Conservation (phyloP, 2,797 vertebrate species). For the Periophthalmus magnuspinnatus region DNA sequence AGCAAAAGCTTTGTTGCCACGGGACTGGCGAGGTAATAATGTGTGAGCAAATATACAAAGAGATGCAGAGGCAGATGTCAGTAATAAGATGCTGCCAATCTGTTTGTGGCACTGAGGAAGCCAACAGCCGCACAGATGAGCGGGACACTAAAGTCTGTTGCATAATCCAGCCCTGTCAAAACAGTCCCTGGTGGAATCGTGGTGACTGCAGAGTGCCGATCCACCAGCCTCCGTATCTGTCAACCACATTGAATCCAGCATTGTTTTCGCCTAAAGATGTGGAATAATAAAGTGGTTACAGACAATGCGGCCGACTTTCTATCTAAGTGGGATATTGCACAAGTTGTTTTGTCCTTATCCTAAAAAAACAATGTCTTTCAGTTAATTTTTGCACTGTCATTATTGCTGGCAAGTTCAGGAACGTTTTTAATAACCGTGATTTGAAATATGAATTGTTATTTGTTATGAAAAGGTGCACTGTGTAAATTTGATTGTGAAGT, state of each 20-base stretch:
- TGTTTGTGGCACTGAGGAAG: conserved; percentile 35
- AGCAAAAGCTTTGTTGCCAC: conserved; percentile 4
- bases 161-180: conserved; percentile 55
- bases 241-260: conserved; percentile 16
- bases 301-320: conserved; percentile 3
- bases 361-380: no score
- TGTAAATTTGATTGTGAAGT: no score
- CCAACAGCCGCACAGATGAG: conserved; percentile 27
- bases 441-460: no score
- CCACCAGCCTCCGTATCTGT: conserved; percentile 48
- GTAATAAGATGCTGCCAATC: conserved; percentile 57
- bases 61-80: conserved; percentile 32
- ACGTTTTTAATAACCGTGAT: no score
- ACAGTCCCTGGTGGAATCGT: conserved; percentile 30
- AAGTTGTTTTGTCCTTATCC: neutral
- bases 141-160: conserved; percentile 47
- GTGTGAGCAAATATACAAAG: conserved; percentile 13
- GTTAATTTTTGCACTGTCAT: neutral
- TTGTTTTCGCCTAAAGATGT: neutral
- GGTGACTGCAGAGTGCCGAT: conserved; percentile 29
- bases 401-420: neutral
- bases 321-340: conserved; percentile 15
- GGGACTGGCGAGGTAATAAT: conserved; percentile 32
- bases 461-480: no score
- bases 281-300: neutral